Evolutionary conservation across 2,888 invertebrate genomes (phyloP), one percentile per base, ranked within the genome.

Genomic region (Catocala nupta): DNA sequence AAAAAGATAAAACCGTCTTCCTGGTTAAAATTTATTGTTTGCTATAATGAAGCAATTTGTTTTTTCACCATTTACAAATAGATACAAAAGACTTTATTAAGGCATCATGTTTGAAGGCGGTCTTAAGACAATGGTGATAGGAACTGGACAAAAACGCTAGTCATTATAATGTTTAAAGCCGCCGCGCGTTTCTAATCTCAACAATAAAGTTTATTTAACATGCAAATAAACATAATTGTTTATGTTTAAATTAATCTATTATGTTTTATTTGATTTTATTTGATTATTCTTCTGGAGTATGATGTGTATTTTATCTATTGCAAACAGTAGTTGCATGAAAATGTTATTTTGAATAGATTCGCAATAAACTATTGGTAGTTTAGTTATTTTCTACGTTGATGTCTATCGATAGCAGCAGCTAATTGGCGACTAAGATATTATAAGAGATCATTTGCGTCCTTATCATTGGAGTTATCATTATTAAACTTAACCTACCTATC

Each of bases 121-220:
- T 51, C 57, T 34, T 75, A 64, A 72, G 65, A 76, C 75, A 77
- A 77, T 77, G 63, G 74, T 55, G 9, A 49, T 66, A 65, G 57
- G 51, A 64, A 60, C 59, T n/a, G 3, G 49, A 52, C 68, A 76
- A 72, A 68, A 73, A 70, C 51, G 5, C 52, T 11, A 62, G 50
- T 63, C 65, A 67, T 65, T 68, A 63, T 51, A 50, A 47, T n/a
- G 34, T 63, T 57, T 60, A 59, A 63, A 59, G 55, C 59, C 58
- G 52, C 48, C 45, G 55, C 36, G 33, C 36, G 11, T 34, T 39
- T 25, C 13, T 65, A 60, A 67, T 58, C 55, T 42, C 13, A 66
- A 61, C 45, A 62, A 67, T 71, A 65, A 60, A 68, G 59, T 60
- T 55, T 48, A 65, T 71, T 70, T 56, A 70, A 54, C 55, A 7